Base-by-base conservation (phyloP, 2,797 vertebrate species). In the Pantherophis vulpinus region DNA sequence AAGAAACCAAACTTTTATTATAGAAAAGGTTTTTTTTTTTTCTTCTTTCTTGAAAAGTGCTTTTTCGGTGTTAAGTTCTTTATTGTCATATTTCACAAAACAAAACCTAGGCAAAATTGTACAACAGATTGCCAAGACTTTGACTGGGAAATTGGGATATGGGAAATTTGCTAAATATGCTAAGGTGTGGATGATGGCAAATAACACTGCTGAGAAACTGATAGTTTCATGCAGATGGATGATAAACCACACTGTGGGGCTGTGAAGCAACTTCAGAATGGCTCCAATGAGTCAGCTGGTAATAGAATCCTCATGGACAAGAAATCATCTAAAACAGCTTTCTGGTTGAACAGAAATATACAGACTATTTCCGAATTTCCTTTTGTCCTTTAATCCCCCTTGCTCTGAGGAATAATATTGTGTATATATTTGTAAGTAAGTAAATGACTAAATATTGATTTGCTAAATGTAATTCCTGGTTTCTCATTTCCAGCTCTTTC, bases 1-100 rank as follows among this genome's bases (percentile, higher is more conserved):
- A 14, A 94, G 13, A 93, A 92, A 93, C 61, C 42, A 93, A 94
- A 5, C 83, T 94, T 96, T 89, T 23, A 47, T 93, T 93, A 63
- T 63, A 58, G 51, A 51, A 93, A 37, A 56, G 0, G 37, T 58
- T 61, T 37, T 58, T 10, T 42, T 94, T 16, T 1, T 32, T 37
- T 2, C 37, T 37, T 3, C n/a, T 18, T 91, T 91, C 91, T 66
- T 86, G 92, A 8, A 58, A 90, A 95, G 92, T 83, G 0, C 2
- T 4, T 95, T 95, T 20, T 0, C 1, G 88, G 5, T 91, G 6
- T 66, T 90, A 94, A 92, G 0, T 42, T 27, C 23, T 56, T 27
- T 70, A 70, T 8, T 88, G 12, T 87, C 83, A 88, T 90, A n/a
- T 60, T 90, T 86, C 54, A 11, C 74, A 92, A 5, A 54, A 14